Conservation (phyloP, 2,888 invertebrate species). For the Crossocerus cetratus region DNA sequence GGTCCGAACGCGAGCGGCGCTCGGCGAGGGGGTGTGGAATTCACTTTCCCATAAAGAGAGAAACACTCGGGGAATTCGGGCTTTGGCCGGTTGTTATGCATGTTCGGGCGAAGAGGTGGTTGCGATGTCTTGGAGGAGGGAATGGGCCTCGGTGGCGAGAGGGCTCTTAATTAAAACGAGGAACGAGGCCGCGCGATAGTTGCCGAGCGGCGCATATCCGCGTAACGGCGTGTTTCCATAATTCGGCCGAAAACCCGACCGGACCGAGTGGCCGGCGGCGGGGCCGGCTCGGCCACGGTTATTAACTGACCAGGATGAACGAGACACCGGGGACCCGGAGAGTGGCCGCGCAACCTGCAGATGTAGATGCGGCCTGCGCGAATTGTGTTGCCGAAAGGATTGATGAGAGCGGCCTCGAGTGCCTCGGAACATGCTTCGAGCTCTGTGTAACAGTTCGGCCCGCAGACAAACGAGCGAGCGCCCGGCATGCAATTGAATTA, state of each 20-base stretch:
- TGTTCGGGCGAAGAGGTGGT: constrained; percentile 16
- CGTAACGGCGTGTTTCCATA: constrained; percentile 73
- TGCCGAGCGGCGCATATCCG: constrained; percentile 56
- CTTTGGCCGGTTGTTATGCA: constrained; percentile 28
- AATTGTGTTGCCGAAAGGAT: constrained; percentile 63
- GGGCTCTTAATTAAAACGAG: constrained; percentile 74
- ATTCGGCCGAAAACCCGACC: constrained; percentile 63
- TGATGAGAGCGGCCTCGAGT: constrained; percentile 48
- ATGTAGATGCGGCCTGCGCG: constrained; percentile 44
- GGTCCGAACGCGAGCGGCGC: constrained; percentile 6
- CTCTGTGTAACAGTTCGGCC: constrained; percentile 17
- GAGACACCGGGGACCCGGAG: constrained; percentile 74
- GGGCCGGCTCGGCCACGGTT: constrained; percentile 60
- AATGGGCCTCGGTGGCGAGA: background rate
- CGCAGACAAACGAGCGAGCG: constrained; percentile 40
- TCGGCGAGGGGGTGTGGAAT: constrained; percentile 26
- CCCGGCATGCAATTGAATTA: constrained; percentile 48
- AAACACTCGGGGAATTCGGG: constrained; percentile 13
- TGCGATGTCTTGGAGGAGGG: constrained; percentile 34
- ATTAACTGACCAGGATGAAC: constrained; percentile 75
- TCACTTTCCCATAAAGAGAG: constrained; percentile 25
- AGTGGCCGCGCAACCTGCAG: constrained; percentile 41
- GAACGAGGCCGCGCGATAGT: constrained; percentile 64
- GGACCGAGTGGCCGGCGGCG: constrained; percentile 54
- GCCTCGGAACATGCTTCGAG: constrained; percentile 39